Conservation (phyloP, 1,140 invertebrate genomes). For the Neocloeon triangulifer region DNA sequence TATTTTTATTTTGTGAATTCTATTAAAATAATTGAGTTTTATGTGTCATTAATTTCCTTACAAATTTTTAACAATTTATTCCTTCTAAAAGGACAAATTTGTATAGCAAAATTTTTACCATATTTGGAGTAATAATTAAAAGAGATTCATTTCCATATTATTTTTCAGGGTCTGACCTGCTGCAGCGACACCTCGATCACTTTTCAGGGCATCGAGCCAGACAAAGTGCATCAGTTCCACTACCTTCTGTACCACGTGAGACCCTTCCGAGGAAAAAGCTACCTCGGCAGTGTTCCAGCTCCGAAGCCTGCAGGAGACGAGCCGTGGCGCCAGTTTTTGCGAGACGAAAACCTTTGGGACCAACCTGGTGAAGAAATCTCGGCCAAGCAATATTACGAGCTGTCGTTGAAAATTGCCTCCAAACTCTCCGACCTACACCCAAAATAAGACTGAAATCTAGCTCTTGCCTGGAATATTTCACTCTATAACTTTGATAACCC, state of each 20-base stretch:
- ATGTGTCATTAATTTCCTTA: no score
- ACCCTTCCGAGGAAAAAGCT: constrained; percentile 14
- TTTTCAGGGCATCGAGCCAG: constrained; percentile 18
- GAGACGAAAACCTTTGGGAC: constrained; percentile 8
- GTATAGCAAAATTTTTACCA: no score
- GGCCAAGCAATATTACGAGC: constrained; percentile 17
- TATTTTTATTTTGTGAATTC: no score
- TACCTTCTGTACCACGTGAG: constrained; percentile 22
- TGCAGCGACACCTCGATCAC: constrained; percentile 20
- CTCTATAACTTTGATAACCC: no score
- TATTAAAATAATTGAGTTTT: no score
- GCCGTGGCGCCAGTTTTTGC: constrained; percentile 5
- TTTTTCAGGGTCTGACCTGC: constrained; percentile 13
- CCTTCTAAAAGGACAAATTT: no score
- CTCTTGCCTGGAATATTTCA: no score
- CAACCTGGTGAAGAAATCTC: constrained; percentile 16
- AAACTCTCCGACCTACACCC: constrained; percentile 11
- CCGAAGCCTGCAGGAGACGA: constrained; percentile 12
- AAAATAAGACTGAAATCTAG: no score
- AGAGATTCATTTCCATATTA: neutral
- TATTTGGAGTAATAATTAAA: no score
- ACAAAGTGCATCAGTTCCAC: constrained; percentile 21
- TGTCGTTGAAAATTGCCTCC: constrained; percentile 19
- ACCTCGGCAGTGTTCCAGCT: constrained; percentile 16
- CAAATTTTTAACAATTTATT: no score